phyloP scores from a whole-genome alignment of 2,113 vertebrate species.

The Scortum barcoo region DNA sequence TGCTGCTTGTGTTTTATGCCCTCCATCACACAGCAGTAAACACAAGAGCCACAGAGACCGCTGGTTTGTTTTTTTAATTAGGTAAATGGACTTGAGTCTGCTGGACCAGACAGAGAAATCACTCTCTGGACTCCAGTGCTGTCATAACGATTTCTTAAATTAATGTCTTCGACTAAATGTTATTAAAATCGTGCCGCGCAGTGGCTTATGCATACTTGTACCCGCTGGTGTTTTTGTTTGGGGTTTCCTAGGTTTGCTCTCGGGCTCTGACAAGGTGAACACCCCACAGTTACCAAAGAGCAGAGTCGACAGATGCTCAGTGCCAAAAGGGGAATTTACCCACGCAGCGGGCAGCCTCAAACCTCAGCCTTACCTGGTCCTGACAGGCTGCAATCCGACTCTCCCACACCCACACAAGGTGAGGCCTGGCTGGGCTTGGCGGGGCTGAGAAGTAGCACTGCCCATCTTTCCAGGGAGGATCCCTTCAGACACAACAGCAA shows the following conservation, averaged over 20 bases:
- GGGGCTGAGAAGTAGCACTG: slow-evolving; percentile 34
- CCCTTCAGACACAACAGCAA: slow-evolving; percentile 73
- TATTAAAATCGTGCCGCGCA: slow-evolving; percentile 65
- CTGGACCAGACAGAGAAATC: slow-evolving; percentile 73
- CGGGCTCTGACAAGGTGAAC: slow-evolving; percentile 45
- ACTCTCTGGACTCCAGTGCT: slow-evolving; percentile 65
- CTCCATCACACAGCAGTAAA: slow-evolving; percentile 71
- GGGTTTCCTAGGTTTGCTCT: slow-evolving; percentile 19
- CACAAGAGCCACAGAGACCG: slow-evolving; percentile 48
- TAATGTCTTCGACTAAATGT: slow-evolving; percentile 63
- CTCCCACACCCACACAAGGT: slow-evolving; percentile 57
- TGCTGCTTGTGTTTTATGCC: slow-evolving; percentile 55
- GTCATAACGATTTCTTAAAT: slow-evolving; percentile 72
- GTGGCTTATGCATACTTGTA: slow-evolving; percentile 24
- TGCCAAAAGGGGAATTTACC: slow-evolving; percentile 25
- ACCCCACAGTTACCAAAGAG: slow-evolving; percentile 38
- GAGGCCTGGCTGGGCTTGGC: slow-evolving; percentile 42
- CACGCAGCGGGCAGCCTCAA: slow-evolving; percentile 34
- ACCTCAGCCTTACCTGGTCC: slow-evolving; percentile 39
- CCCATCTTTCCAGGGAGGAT: slow-evolving; percentile 74
- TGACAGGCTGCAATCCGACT: slow-evolving; percentile 37
- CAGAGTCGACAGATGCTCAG: slow-evolving; percentile 28
- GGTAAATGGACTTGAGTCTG: slow-evolving; percentile 76
- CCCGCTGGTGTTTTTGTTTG: slow-evolving; percentile 42
- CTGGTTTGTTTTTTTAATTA: slow-evolving; percentile 77